phyloP scores from a whole-genome alignment of 2,113 vertebrate species.

The Notarius quadriscutis region DNA sequence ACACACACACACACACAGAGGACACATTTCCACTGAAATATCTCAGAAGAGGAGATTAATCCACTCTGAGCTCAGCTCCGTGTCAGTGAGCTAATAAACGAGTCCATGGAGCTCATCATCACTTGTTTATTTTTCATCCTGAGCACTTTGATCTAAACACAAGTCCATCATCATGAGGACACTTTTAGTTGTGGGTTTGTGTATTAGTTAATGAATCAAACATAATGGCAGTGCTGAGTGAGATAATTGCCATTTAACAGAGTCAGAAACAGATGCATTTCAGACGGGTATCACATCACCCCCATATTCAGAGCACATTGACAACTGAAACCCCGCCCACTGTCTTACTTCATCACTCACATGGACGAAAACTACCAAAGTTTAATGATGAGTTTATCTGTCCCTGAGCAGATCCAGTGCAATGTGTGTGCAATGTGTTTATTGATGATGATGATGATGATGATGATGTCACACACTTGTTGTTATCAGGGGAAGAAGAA shows the following conservation, averaged over 20 bases:
- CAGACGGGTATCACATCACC: background rate
- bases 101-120: background rate
- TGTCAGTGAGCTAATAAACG: background rate
- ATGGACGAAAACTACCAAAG: no score
- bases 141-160: background rate
- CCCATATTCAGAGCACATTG: background rate
- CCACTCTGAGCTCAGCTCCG: background rate
- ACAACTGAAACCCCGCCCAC: background rate
- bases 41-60: background rate
- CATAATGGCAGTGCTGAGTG: background rate
- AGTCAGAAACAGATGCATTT: background rate
- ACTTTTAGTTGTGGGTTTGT: background rate
- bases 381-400: background rate
- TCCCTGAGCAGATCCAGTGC: background rate
- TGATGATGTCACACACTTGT: background rate
- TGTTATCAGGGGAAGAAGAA: slow-evolving; percentile 88
- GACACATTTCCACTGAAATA: background rate
- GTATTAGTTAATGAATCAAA: background rate
- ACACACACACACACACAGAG: background rate
- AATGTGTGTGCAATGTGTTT: background rate
- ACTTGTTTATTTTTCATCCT: background rate
- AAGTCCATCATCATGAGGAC: background rate
- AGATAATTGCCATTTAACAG: background rate
- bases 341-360: background rate
- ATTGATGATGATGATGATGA: background rate